Evolutionary conservation across 2,888 invertebrate genomes (phyloP).

Genomic region (Eutolmus rufibarbis): DNA sequence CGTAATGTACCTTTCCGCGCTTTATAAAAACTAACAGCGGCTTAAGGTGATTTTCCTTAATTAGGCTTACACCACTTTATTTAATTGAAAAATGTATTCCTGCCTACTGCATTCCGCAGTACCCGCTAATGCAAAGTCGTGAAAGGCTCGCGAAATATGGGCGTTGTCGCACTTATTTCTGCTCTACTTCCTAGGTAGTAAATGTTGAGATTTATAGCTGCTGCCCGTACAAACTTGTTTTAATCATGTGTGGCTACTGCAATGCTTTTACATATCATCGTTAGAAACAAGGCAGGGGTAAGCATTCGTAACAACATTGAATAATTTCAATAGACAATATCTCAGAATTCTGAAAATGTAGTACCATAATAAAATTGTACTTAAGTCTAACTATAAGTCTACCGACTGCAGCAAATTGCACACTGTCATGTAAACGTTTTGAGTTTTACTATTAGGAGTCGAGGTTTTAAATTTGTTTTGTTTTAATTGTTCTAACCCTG

Average conservation of each 20-base stretch:
- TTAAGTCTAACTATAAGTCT: too few species aligned
- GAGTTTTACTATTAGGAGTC: too few species aligned
- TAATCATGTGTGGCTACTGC: neutral
- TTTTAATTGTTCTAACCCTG: too few species aligned
- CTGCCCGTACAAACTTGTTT: neutral
- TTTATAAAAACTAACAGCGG: neutral
- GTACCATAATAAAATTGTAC: too few species aligned
- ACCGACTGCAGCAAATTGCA: too few species aligned
- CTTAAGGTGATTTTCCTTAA: slow-evolving; percentile 9
- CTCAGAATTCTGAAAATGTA: too few species aligned
- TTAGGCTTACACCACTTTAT: neutral
- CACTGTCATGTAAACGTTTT: too few species aligned
- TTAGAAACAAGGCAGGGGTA: neutral
- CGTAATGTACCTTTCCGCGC: neutral
- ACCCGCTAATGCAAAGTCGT: neutral
- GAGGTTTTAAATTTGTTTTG: too few species aligned
- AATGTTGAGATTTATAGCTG: neutral
- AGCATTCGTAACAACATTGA: neutral
- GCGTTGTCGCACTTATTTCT: slow-evolving; percentile 2
- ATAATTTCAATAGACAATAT: neutral
- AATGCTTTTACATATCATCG: neutral
- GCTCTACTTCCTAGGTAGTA: neutral
- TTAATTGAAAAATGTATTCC: slow-evolving; percentile 3
- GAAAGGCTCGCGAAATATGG: neutral
- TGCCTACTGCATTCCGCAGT: neutral